Evolutionary conservation across 2,113 vertebrate genomes (phyloP), one percentile per base, ranked within the genome.

Genomic region (Cyprinodon variegatus): DNA sequence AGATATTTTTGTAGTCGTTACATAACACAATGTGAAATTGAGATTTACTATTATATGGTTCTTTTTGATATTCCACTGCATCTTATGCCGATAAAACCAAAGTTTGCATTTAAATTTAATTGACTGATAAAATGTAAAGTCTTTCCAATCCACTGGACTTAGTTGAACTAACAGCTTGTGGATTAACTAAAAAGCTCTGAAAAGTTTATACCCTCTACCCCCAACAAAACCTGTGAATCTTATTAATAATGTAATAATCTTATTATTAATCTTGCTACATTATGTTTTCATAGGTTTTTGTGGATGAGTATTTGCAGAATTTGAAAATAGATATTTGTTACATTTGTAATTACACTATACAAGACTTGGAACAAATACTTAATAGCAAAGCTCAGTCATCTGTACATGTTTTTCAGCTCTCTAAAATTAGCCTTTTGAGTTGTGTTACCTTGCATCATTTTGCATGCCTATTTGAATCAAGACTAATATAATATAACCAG

Each of bases 371-470:
- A 87, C 43, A 83, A 88, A 80, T 62, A 53, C 68, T 22, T 4
- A 69, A 71, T 20, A 70, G 67, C n/a, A 72, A 64, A 70, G 76
- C 80, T 76, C 20, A 66, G 84, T 70, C 75, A 83, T 86, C 76
- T 78, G 81, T 77, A 67, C 37, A 67, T 87, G 29, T 79, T 62
- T 82, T 90, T 92, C 78, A 85, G 85, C 79, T 83, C 48, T 36
- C 84, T 85, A 70, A 81, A 88, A 83, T 87, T 71, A 84, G 77
- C 77, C 80, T 69, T 88, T 82, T 79, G 70, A 86, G 76, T 83
- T 89, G 72, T 84, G 76, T 88, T 86, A 77, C 73, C 83, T 89
- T 91, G 88, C 84, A 86, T 90, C 87, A 88, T 64, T 88, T 90
- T 76, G 78, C 80, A 82, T 77, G 85, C 67, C 78, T 82, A 89